Evolutionary conservation across 2,888 invertebrate genomes (phyloP).

Genomic region (Chloroclysta siterata): DNA sequence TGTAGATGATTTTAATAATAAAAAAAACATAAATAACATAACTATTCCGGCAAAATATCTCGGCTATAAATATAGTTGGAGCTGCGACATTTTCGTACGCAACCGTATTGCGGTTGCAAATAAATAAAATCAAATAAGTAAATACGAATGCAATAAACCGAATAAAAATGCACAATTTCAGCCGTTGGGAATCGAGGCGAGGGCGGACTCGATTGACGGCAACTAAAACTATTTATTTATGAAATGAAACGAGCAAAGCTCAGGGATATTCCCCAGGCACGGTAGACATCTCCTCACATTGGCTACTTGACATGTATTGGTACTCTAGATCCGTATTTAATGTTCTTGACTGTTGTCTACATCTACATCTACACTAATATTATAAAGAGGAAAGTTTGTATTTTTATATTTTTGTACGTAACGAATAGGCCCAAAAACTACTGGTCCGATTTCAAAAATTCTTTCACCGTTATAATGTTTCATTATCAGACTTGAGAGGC

Average conservation of each 20-base stretch:
- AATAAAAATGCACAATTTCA: conserved; percentile 17
- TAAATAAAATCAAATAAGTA: conserved; percentile 17
- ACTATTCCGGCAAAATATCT: too few relatives aligned
- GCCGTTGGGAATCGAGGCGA: conserved; percentile 14
- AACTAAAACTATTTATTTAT: conserved; percentile 10
- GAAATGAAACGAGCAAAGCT: neutral
- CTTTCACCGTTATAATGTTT: too few relatives aligned
- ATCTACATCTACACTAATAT: too few relatives aligned
- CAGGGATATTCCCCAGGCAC: neutral
- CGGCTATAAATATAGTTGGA: conserved; percentile 3
- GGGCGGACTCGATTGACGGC: conserved; percentile 15
- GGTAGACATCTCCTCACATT: neutral
- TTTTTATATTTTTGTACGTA: too few relatives aligned
- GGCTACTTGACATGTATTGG: neutral
- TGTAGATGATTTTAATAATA: too few relatives aligned
- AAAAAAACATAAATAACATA: too few relatives aligned
- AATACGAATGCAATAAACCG: conserved; percentile 19
- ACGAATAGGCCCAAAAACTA: too few relatives aligned
- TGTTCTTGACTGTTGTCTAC: too few relatives aligned
- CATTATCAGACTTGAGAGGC: too few relatives aligned
- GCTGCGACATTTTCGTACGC: conserved; percentile 14
- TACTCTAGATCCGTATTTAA: neutral
- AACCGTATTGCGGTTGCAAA: conserved; percentile 10
- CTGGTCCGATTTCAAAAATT: too few relatives aligned
- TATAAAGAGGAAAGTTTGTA: too few relatives aligned